phyloP scores from a whole-genome alignment of 2,113 vertebrate species.

The Actenoides lindsayi region DNA sequence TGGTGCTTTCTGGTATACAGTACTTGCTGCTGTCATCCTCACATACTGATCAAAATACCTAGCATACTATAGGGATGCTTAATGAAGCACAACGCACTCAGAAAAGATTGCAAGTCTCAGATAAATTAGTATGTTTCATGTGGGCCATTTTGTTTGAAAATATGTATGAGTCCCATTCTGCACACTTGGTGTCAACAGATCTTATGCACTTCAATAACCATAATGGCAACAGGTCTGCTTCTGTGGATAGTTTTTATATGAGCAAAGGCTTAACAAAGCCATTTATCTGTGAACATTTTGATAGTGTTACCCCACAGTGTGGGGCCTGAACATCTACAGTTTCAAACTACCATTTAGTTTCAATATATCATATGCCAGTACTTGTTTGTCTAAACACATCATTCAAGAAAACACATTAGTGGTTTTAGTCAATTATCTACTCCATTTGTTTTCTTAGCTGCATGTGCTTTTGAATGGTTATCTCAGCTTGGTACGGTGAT shows the following conservation, averaged over 20 bases:
- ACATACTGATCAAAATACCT: not conserved
- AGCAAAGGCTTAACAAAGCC: constrained; percentile 32
- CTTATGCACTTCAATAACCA: not conserved
- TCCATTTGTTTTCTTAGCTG: constrained; percentile 57
- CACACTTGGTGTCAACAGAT: not conserved
- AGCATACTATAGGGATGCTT: not conserved
- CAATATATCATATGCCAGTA: constrained; percentile 19
- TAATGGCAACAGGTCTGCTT: not conserved
- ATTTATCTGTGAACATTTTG: constrained; percentile 26
- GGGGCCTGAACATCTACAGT: not conserved
- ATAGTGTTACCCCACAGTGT: not conserved
- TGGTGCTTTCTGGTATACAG: not conserved
- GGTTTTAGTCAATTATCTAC: constrained; percentile 61
- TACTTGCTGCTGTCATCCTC: not conserved
- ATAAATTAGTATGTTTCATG: not conserved
- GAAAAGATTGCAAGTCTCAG: not conserved
- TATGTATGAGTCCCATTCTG: not conserved
- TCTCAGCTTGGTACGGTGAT: constrained; percentile 35
- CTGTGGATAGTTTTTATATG: not conserved
- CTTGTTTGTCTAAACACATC: constrained; percentile 59
- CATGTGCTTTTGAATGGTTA: constrained; percentile 32
- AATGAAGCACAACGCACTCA: not conserved
- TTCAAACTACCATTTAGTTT: constrained; percentile 40
- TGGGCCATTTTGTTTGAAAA: not conserved
- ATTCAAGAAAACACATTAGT: constrained; percentile 49